Evolutionary conservation across 2,888 invertebrate species (phyloP).

Genomic region (Lobophora halterata): DNA sequence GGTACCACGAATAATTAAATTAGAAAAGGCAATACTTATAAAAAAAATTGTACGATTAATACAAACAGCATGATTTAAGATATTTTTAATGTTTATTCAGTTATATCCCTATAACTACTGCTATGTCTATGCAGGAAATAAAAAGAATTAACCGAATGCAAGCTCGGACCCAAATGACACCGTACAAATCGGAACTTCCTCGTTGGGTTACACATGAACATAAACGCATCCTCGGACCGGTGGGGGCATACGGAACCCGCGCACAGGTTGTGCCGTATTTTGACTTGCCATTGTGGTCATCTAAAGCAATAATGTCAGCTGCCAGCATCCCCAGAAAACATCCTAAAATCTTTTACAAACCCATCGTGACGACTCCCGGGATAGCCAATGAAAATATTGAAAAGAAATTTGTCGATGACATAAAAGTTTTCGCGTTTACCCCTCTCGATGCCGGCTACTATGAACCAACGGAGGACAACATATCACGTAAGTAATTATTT

Average conservation of each 20-base stretch:
- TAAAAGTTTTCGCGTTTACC: constrained; percentile 46
- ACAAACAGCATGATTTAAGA: too few species aligned
- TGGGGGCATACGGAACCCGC: neutral
- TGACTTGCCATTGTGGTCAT: constrained; percentile 3
- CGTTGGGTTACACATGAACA: constrained; percentile 36
- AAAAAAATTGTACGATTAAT: too few species aligned
- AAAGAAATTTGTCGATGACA: constrained; percentile 28
- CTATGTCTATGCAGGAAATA: constrained; percentile 46
- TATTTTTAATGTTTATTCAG: too few species aligned
- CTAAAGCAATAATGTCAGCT: constrained; percentile 1
- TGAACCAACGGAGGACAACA: constrained; percentile 28
- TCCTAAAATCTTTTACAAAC: neutral
- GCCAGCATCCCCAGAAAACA: constrained; percentile 2
- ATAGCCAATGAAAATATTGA: neutral
- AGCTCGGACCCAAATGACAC: constrained; percentile 25
- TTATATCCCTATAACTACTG: neutral
- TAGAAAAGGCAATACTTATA: too few species aligned
- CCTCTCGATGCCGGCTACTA: constrained; percentile 52
- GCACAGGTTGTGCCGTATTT: constrained; percentile 1
- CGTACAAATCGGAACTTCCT: constrained; percentile 36
- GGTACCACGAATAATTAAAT: too few species aligned
- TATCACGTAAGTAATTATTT: constrained; percentile 43
- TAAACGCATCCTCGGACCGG: constrained; percentile 24
- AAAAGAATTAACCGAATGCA: constrained; percentile 50
- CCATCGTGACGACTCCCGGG: neutral